Conservation (phyloP, 2,888 invertebrate genomes). For the Chymomyza fuscimana region DNA sequence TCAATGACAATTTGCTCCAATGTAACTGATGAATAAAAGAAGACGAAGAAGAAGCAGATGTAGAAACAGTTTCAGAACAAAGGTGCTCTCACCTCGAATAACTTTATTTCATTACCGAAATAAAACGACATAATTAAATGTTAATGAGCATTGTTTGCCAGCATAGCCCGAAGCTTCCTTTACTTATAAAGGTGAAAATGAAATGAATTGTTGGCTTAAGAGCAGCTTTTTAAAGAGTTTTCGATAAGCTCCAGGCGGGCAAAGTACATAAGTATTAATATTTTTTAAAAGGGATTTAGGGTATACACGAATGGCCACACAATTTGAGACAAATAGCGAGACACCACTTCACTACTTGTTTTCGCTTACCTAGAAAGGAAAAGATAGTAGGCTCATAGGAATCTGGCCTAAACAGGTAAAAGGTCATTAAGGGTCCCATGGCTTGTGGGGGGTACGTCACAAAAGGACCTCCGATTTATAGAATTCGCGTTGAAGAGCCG, state of each 20-base stretch:
- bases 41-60: neutral
- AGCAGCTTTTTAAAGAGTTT: neutral
- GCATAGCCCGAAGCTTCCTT: neutral
- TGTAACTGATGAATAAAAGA: conserved; percentile 37
- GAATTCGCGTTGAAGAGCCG: too few relatives aligned
- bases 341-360: too few relatives aligned
- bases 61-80: conserved; percentile 22
- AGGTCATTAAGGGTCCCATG: too few relatives aligned
- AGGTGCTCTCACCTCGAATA: conserved; percentile 33
- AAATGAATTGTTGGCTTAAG: neutral
- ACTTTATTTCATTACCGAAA: conserved; percentile 57
- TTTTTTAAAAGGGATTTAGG: too few relatives aligned
- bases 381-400: too few relatives aligned
- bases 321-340: too few relatives aligned
- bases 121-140: conserved; percentile 58
- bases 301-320: too few relatives aligned
- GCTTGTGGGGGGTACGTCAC: too few relatives aligned
- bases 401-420: too few relatives aligned
- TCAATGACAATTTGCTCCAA: conserved; percentile 60
- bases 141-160: conserved; percentile 47
- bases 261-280: neutral
- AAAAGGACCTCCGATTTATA: too few relatives aligned
- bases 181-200: neutral
- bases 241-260: neutral
- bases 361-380: too few relatives aligned